phyloP scores from a whole-genome alignment of 2,797 vertebrate genomes.

The Numenius phaeopus region DNA sequence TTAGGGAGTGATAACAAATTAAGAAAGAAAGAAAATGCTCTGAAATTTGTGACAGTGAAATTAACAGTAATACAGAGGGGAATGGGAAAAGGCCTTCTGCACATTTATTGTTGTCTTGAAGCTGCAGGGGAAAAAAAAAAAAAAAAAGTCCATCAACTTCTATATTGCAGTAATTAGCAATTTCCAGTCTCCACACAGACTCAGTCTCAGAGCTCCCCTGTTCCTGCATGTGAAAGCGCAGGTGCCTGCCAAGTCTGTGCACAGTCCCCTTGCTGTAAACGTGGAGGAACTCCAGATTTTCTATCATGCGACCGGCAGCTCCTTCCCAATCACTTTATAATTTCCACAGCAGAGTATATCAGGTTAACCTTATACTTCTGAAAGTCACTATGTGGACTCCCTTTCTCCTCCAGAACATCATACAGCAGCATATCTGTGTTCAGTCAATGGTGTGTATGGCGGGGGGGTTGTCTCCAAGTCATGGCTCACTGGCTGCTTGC shows the following conservation, averaged over 20 bases:
- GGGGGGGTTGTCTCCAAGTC: neutral
- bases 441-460: neutral
- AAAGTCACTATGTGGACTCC: neutral
- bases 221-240: neutral
- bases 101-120: neutral
- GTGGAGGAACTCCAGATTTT: neutral
- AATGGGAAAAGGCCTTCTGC: neutral
- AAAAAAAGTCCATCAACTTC: neutral
- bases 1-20: neutral
- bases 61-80: neutral
- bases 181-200: neutral
- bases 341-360: neutral
- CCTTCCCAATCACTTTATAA: neutral
- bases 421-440: neutral
- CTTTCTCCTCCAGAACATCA: neutral
- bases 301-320: neutral
- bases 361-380: neutral
- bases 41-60: neutral
- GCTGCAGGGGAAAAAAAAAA: neutral
- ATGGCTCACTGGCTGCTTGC: neutral
- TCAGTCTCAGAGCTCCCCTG: neutral
- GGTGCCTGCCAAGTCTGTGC: neutral
- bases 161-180: neutral
- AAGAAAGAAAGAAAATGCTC: neutral
- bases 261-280: neutral